These are phyloP conservation scores for Rissa tridactyla DNA, from an alignment of 2,113 vertebrate species.

Conservation along the genomic window DNA sequence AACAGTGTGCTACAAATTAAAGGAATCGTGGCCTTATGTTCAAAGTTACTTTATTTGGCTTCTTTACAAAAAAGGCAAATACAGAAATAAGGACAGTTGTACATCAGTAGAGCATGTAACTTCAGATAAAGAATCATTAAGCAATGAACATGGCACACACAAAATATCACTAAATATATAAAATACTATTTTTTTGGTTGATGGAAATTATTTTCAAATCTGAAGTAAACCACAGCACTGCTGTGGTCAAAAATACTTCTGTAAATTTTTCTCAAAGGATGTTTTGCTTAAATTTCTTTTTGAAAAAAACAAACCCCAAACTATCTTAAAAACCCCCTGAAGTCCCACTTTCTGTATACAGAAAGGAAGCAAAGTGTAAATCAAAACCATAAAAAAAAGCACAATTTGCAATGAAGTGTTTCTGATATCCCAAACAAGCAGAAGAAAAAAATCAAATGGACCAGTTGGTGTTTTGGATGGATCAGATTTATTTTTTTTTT, in stretches of 20 bases:
- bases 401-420: neutral
- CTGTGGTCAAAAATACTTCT: neutral
- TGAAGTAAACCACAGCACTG: neutral
- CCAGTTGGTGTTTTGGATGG: neutral
- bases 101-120: neutral
- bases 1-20: neutral
- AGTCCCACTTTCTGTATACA: neutral
- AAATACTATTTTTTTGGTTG: neutral
- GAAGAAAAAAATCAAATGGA: neutral
- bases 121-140: neutral
- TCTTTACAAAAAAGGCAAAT: neutral
- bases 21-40: neutral
- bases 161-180: neutral
- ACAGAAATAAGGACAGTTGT: neutral
- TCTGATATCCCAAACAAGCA: neutral
- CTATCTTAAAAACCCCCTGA: neutral
- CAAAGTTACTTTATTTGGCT: conserved; percentile 18
- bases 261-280: neutral
- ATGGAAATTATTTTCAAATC: neutral
- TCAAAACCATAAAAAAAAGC: neutral
- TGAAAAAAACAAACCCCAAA: neutral
- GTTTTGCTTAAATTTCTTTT: neutral
- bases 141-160: neutral
- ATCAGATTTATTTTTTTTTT: neutral
- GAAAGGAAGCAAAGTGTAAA: neutral